These are phyloP conservation scores for Nannobrachium achirus DNA, from an alignment of 2,113 vertebrate genomes.

Conservation along the genomic window DNA sequence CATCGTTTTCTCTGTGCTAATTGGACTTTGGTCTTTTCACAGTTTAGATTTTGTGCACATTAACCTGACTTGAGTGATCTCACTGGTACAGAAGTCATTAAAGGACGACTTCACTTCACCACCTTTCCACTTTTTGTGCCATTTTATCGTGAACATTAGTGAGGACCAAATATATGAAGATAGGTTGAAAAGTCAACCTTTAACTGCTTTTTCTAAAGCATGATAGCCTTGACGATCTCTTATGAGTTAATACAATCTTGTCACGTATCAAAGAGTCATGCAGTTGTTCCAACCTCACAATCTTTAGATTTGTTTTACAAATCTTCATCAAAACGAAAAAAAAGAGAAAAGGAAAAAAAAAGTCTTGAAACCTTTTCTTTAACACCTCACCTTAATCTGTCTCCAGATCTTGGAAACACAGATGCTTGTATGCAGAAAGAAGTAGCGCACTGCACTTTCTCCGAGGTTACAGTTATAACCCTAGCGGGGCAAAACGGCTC, in stretches of 20 bases:
- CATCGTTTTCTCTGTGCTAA: too few relatives aligned
- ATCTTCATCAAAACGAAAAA: too few relatives aligned
- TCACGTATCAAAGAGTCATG: constrained; percentile 14
- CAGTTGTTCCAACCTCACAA: constrained; percentile 22
- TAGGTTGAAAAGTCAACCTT: too few relatives aligned
- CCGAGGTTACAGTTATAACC: constrained; percentile 3
- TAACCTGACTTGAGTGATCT: constrained; percentile 10
- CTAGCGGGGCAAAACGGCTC: constrained; percentile 14
- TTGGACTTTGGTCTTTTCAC: neutral
- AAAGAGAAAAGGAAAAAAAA: too few relatives aligned
- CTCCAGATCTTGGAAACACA: constrained; percentile 1
- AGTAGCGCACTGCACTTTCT: constrained; percentile 18
- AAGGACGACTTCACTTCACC: too few relatives aligned
- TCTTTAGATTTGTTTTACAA: constrained; percentile 20
- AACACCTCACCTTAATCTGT: constrained; percentile 1
- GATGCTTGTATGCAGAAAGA: constrained; percentile 23
- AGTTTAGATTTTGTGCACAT: constrained; percentile 11
- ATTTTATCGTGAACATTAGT: too few relatives aligned
- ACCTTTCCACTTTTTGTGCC: too few relatives aligned
- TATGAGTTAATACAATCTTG: constrained; percentile 1
- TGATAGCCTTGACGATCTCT: constrained; percentile 12
- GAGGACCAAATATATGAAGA: too few relatives aligned
- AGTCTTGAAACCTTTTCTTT: constrained; percentile 9
- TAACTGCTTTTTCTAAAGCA: constrained; percentile 15
- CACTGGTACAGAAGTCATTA: constrained; percentile 18